phyloP scores from a whole-genome alignment of 2,113 vertebrate species.

The Acanthochromis polyacanthus region DNA sequence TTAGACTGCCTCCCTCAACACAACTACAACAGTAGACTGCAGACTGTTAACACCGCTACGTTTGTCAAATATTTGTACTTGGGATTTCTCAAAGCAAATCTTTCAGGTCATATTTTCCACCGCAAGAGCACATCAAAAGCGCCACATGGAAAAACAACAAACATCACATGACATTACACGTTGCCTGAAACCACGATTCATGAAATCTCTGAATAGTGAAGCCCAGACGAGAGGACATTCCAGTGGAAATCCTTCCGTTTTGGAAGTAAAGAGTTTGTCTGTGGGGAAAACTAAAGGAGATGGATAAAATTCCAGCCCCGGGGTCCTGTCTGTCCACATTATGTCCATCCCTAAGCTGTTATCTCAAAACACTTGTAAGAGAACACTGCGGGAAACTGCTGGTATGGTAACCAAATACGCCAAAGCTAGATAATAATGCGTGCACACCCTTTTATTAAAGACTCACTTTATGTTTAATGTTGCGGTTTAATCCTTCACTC shows the following conservation, averaged over 20 bases:
- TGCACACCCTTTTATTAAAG: constrained; percentile 39
- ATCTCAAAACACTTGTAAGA: constrained; percentile 60
- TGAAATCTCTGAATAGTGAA: constrained; percentile 39
- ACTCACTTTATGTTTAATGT: constrained; percentile 40
- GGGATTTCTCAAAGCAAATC: constrained; percentile 17
- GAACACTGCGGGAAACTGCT: constrained; percentile 45
- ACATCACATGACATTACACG: constrained; percentile 20
- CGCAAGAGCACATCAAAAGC: constrained; percentile 27
- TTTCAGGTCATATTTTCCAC: constrained; percentile 21
- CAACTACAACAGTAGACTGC: not conserved
- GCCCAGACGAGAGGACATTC: constrained; percentile 51
- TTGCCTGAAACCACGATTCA: constrained; percentile 9
- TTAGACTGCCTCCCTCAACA: constrained; percentile 7
- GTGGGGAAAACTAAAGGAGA: constrained; percentile 39
- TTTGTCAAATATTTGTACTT: not conserved
- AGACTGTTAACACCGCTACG: not conserved
- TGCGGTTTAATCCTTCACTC: constrained; percentile 35
- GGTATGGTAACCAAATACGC: constrained; percentile 62
- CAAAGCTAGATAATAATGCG: constrained; percentile 33
- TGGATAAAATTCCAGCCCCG: constrained; percentile 66
- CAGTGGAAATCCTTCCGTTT: constrained; percentile 49
- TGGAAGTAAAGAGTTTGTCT: constrained; percentile 27
- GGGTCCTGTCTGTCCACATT: constrained; percentile 57
- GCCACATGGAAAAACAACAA: constrained; percentile 12
- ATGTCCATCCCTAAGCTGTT: constrained; percentile 40